phyloP scores from a whole-genome alignment of 2,888 invertebrate genomes.

The Amiota communis region DNA sequence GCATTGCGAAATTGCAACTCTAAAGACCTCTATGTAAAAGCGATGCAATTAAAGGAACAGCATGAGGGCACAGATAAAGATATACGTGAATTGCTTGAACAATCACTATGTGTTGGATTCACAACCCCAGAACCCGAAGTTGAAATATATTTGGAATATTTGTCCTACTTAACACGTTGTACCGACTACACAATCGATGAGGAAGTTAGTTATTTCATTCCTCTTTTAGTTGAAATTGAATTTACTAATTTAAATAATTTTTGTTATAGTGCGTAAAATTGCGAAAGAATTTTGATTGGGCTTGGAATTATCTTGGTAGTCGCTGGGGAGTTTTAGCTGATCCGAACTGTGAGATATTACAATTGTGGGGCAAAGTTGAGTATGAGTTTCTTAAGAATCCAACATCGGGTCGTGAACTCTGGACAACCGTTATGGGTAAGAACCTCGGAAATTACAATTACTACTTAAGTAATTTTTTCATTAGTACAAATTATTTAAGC shows the following conservation, averaged over 20 bases:
- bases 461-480: neutral
- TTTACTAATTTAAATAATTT: neutral
- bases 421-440: slow-evolving; percentile 19
- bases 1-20: slow-evolving; percentile 8
- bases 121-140: slow-evolving; percentile 20
- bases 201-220: neutral
- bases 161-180: slow-evolving; percentile 7
- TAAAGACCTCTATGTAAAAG: slow-evolving; percentile 13
- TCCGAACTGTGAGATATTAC: slow-evolving; percentile 18
- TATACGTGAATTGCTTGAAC: slow-evolving; percentile 16
- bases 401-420: neutral
- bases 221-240: neutral
- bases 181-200: neutral
- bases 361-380: slow-evolving; percentile 20
- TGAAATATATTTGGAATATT: slow-evolving; percentile 15
- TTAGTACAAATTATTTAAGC: neutral
- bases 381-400: slow-evolving; percentile 11
- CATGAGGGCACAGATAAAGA: neutral
- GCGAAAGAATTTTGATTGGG: slow-evolving; percentile 20
- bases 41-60: slow-evolving; percentile 10
- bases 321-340: slow-evolving; percentile 12
- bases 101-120: neutral
- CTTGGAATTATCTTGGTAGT: slow-evolving; percentile 13
- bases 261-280: slow-evolving; percentile 7
- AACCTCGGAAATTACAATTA: neutral